phyloP scores from a whole-genome alignment of 2,113 vertebrate genomes.

The Probosciger aterrimus region DNA sequence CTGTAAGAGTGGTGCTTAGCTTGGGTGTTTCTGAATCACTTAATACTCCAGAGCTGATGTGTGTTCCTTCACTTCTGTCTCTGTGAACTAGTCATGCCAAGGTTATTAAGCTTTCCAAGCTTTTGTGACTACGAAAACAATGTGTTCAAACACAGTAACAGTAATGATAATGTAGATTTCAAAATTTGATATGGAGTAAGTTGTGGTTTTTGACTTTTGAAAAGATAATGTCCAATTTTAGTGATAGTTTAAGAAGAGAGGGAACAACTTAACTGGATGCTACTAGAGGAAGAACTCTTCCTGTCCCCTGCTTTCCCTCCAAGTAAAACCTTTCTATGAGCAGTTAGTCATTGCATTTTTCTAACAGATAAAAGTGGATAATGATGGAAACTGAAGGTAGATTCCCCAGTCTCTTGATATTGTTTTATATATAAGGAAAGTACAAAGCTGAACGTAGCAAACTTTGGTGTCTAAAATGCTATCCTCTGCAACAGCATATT shows the following conservation, averaged over 20 bases:
- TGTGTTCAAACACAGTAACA: not conserved
- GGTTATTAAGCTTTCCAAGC: not conserved
- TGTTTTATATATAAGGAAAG: not conserved
- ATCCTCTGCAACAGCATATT: not conserved
- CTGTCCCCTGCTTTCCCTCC: not conserved
- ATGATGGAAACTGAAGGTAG: not conserved
- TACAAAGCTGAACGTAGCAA: not conserved
- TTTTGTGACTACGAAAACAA: not conserved
- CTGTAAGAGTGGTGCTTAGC: not conserved
- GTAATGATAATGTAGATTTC: not conserved
- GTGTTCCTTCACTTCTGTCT: not conserved
- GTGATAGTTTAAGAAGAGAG: not conserved
- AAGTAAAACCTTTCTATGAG: not conserved
- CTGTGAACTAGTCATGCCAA: not conserved
- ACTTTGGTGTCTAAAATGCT: not conserved
- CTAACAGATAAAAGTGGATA: not conserved
- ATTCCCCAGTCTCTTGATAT: not conserved
- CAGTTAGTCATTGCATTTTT: not conserved
- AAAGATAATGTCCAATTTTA: not conserved
- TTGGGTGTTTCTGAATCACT: not conserved
- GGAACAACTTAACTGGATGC: not conserved
- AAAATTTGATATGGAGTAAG: not conserved
- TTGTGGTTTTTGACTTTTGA: not conserved
- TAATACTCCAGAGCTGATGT: accelerated
- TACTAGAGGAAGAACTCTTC: not conserved